phyloP scores from a whole-genome alignment of 2,113 vertebrate genomes.

The Ibidorhyncha struthersii region DNA sequence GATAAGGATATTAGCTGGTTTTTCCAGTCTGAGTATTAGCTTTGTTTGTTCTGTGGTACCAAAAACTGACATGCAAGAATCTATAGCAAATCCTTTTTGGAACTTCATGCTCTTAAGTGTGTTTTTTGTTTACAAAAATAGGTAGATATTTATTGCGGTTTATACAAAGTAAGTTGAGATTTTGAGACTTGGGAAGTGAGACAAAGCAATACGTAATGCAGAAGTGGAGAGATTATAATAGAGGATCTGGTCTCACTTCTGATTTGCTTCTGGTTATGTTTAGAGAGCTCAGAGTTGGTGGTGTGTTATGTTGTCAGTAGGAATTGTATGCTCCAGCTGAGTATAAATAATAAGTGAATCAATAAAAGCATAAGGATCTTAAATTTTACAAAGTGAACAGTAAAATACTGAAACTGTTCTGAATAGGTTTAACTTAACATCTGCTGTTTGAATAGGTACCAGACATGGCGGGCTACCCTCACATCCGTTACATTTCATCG shows the following conservation, averaged over 20 bases:
- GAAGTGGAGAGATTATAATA: not conserved
- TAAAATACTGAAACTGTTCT: slow-evolving; percentile 57
- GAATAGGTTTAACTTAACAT: slow-evolving; percentile 70
- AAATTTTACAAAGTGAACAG: slow-evolving; percentile 26
- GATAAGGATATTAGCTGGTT: not conserved
- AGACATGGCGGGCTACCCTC: slow-evolving; percentile 93
- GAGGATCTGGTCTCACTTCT: not conserved
- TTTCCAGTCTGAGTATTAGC: not conserved
- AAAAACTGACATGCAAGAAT: not conserved
- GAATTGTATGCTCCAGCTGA: not conserved
- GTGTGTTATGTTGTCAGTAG: not conserved
- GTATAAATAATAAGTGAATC: slow-evolving; percentile 1
- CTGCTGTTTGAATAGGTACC: slow-evolving; percentile 81
- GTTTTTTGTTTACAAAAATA: not conserved
- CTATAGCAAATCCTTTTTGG: not conserved
- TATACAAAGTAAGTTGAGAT: not conserved
- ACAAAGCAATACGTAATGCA: not conserved
- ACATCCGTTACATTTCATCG: slow-evolving; percentile 99
- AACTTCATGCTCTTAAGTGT: not conserved
- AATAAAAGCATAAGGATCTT: slow-evolving; percentile 14
- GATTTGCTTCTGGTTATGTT: not conserved
- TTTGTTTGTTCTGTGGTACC: not conserved
- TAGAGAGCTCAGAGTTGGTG: not conserved
- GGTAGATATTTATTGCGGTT: not conserved
- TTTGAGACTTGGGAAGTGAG: not conserved